These are phyloP conservation scores for Cyphomyrus discorhynchus DNA, from an alignment of 2,113 vertebrate species.

Conservation along the genomic window DNA sequence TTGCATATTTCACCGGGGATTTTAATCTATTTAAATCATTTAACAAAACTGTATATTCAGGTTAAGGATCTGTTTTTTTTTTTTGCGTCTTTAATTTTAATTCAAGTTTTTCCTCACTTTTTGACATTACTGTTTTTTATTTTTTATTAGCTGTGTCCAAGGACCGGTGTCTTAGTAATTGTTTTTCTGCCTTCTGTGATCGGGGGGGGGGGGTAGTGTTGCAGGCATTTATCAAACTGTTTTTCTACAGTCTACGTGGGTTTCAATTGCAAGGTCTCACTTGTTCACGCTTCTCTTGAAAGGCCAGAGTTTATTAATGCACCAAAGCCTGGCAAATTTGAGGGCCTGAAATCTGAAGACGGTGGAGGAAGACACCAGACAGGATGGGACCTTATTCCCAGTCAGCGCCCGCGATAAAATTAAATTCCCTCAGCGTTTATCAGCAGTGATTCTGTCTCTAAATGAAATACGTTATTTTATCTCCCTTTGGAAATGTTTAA, in stretches of 20 bases:
- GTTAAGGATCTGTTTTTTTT: neutral
- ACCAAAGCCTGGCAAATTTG: neutral
- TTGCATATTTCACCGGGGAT: neutral
- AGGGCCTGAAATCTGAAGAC: neutral
- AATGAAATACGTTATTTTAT: constrained; percentile 7
- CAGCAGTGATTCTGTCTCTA: neutral
- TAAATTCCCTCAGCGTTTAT: neutral
- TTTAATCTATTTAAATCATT: neutral
- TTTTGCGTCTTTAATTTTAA: neutral
- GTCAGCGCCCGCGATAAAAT: neutral
- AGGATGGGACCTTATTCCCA: neutral
- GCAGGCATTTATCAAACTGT: neutral
- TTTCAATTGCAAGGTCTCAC: neutral
- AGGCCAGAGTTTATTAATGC: neutral
- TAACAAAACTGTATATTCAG: neutral
- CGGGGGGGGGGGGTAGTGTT: neutral
- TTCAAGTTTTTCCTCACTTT: neutral
- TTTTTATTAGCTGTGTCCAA: neutral
- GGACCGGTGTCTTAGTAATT: neutral
- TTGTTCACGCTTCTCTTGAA: neutral
- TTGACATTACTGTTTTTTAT: neutral
- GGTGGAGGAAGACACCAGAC: neutral
- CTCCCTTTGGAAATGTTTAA: constrained; percentile 4
- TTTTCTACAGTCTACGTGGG: neutral
- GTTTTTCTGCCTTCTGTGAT: neutral